These are phyloP conservation scores for Cyprinodon tularosa DNA, from an alignment of 2,113 vertebrate genomes.

Conservation along the genomic window DNA sequence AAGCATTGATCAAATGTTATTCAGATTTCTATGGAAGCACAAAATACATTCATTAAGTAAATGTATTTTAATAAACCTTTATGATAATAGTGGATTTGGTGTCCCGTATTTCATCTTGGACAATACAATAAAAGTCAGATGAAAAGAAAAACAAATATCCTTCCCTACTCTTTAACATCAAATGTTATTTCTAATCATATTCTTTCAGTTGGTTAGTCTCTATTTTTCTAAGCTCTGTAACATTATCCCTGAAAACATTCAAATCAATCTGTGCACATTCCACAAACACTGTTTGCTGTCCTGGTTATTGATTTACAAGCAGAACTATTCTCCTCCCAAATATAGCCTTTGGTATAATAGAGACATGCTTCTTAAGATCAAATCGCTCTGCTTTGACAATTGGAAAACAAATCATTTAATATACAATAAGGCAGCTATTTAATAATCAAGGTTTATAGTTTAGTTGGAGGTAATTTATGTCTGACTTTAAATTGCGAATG, in stretches of 20 bases:
- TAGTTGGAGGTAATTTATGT: not conserved
- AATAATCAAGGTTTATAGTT: not conserved
- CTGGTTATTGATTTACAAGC: not conserved
- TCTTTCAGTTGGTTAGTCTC: not conserved
- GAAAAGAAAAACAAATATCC: not conserved
- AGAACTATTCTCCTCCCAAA: not conserved
- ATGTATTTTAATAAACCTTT: not conserved
- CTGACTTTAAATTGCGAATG: not conserved
- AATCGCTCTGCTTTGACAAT: not conserved
- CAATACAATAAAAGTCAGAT: not conserved
- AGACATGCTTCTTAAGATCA: not conserved
- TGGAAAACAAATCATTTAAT: not conserved
- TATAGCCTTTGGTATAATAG: not conserved
- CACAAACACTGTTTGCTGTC: not conserved
- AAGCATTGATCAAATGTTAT: not conserved
- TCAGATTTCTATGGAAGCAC: not conserved
- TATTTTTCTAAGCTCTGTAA: not conserved
- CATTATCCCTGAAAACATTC: not conserved
- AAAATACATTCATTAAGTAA: not conserved
- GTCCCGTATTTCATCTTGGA: not conserved
- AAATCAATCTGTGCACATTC: not conserved
- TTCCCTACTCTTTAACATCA: not conserved
- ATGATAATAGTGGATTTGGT: not conserved
- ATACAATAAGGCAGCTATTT: not conserved
- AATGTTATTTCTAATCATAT: not conserved